Base-by-base conservation (phyloP, 53 echinoderm and acorn worm genomes). In the Patiria pectinifera region DNA sequence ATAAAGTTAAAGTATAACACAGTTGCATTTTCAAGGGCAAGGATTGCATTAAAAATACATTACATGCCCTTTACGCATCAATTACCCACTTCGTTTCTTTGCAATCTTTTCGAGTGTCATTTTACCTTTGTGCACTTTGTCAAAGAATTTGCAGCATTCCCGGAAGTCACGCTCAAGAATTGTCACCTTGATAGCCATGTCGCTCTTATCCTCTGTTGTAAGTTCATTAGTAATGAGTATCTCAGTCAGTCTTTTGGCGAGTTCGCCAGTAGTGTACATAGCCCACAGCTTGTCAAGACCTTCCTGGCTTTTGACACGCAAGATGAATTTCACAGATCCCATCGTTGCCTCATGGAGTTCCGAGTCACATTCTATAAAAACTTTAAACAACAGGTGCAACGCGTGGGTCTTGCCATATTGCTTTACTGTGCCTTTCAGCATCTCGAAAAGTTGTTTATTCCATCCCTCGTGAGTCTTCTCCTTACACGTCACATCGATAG, bases 281-380 rank as follows among this genome's bases (percentile, higher is more conserved):
- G 4, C 21, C 89, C 89, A 89, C 15, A 89, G 80, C 12, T 44
- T 89, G 21, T 89, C 89, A 2, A 89, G 89, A 79, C 89, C 89
- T 61, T 49, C 89, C 3, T 62, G 78, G 43, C 79, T 45, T n/a
- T 19, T 47, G 11, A 89, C 89, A 22, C 21, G 76, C 76, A 76
- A 76, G 76, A 25, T 24, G 25, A 76, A 76, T 43, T 76, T 24
- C 76, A 76, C 26, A 3, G 76, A 76, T 24, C 76, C 76, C 22
- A 43, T n/a, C 4, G 14, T 25, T 7, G 21, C 44, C 11, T 76
- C 21, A 2, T 11, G 11, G 18, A 76, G 43, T 2, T 76, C 76
- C 11, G 76, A 6, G 25, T 76, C 76, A 43, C 76, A 76, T 26
- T 24, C 44, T 22, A 0, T 15, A 8, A 76, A 76, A 43, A 76